Conservation (phyloP, 2,888 invertebrate genomes). For the Tridacna crocea region DNA sequence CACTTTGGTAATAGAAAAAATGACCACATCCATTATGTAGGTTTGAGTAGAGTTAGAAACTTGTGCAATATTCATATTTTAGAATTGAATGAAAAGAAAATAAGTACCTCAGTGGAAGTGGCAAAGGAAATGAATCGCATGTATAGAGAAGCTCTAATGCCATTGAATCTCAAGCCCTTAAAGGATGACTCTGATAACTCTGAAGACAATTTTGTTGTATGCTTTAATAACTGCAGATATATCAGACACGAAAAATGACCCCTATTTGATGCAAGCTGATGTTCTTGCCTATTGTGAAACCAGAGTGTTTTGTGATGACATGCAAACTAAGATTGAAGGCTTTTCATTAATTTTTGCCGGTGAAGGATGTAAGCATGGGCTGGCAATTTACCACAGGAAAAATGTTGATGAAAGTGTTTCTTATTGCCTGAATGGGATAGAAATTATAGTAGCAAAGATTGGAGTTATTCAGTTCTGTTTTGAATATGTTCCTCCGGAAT, state of each 20-base stretch:
- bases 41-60: neutral
- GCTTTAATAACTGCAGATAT: neutral
- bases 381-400: slow-evolving; percentile 1
- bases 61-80: neutral
- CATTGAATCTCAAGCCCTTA: too few species aligned
- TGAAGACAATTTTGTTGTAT: too few species aligned
- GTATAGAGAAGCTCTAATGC: neutral
- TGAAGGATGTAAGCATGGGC: neutral
- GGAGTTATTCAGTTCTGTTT: neutral
- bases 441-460: neutral
- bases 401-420: neutral
- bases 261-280: slow-evolving; percentile 1
- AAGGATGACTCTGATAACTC: too few species aligned
- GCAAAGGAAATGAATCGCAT: neutral
- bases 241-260: neutral
- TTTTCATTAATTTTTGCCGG: neutral
- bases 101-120: neutral
- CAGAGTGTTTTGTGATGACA: neutral
- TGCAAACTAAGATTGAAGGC: neutral
- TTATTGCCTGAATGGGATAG: neutral
- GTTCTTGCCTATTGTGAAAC: slow-evolving; percentile 10
- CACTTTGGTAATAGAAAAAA: neutral
- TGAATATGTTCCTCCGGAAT: neutral
- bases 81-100: neutral
- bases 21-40: slow-evolving; percentile 6